Evolutionary conservation across 2,797 vertebrate genomes (phyloP), one percentile per base, ranked within the genome.

Genomic region (Tinamus major): DNA sequence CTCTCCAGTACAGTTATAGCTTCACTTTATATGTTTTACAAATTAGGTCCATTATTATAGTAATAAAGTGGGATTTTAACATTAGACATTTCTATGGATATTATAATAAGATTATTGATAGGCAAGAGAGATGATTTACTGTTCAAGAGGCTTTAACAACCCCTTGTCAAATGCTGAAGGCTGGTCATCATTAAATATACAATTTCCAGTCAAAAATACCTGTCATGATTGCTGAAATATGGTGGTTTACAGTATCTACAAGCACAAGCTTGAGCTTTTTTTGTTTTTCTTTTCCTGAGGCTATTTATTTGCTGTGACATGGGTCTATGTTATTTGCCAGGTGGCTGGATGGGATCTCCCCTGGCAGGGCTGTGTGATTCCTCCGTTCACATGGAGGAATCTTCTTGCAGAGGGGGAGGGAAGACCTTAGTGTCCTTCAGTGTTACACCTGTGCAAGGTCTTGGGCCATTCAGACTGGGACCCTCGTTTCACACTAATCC

Each of bases 41-140:
- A 94, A 96, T 97, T 83, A 94, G 94, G 93, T 87, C 81, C 65
- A 95, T 96, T 96, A 96, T 92, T 92, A 81, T 23, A 78, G 79
- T 56, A 91, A 94, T 95, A 95, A 95, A 96, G 48, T 63, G 15
- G 56, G 35, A 59, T 90, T 93, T 94, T 85, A 94, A 92, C 69
- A 88, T 94, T 77, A 87, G 94, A 74, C 85, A 89, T 96, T 95
- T 91, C 87, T 85, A 86, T 29, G 80, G 59, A 83, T 94, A 94
- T 96, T 93, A 62, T 85, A 96, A 75, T 85, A 95, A 96, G 83
- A 87, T 94, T 95, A 96, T 92, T 92, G 92, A 92, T 83, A 83
- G 78, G 46, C 33, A 85, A 87, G 41, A 89, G 49, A 65, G 7
- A 39, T 94, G 85, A 96, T 95, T 96, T 95, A 92, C 24, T 87